A percentile compares a stretch with the other conserved stretches of the same genome.
Evolutionary conservation across 1,140 invertebrate species (phyloP).

Genomic region (Apis florea): DNA sequence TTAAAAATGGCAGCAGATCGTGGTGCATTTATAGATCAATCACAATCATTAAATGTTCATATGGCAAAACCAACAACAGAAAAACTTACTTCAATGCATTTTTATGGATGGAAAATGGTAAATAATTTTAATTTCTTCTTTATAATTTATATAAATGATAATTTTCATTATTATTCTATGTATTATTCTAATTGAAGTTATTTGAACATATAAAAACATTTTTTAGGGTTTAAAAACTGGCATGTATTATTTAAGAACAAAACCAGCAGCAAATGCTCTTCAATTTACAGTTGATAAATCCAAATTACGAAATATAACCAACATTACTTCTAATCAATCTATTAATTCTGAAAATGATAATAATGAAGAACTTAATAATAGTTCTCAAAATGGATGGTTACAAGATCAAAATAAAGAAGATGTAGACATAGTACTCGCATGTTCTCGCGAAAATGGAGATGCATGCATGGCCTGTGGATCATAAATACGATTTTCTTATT

Average conservation of each 20-base stretch:
- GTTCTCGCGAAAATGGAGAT: conserved; percentile 94
- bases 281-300: conserved; percentile 99
- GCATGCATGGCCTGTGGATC: conserved; percentile 92
- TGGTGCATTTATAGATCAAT: conserved; percentile 99
- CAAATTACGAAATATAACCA: conserved; percentile 81
- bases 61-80: conserved; percentile 96
- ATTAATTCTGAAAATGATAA: conserved; percentile 47
- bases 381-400: conserved; percentile 41
- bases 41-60: conserved; percentile 98
- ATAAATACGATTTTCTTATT: conserved; percentile 66
- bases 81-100: conserved; percentile 98
- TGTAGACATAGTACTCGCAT: conserved; percentile 87
- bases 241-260: conserved; percentile 99
- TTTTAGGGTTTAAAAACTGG: conserved; percentile 96
- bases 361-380: conserved; percentile 1
- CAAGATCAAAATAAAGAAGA: conserved; percentile 66
- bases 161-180: background rate
- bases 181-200: background rate
- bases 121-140: background rate
- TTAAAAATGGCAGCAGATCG: conserved; percentile 99
- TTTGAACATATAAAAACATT: background rate
- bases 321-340: conserved; percentile 32
- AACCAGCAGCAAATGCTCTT: conserved; percentile 97
- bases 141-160: background rate
- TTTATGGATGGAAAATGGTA: conserved; percentile 97